Conservation (phyloP, 2,113 vertebrate genomes). For the Lamprologus ornatipinnis region DNA sequence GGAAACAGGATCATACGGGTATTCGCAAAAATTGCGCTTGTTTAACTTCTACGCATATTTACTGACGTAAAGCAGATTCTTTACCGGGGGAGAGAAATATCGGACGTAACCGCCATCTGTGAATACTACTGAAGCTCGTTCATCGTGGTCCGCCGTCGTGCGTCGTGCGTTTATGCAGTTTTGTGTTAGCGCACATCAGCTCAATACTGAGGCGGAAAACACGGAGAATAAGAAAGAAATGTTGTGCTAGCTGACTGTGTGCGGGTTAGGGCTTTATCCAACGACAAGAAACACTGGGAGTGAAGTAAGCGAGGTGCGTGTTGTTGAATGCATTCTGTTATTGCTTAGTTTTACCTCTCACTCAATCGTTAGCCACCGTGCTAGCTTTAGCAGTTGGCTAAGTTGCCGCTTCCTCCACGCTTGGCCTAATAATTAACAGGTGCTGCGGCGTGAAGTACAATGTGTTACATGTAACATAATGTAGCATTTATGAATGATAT, state of each 20-base stretch:
- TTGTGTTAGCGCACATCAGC: neutral
- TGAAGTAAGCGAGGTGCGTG: constrained; percentile 5
- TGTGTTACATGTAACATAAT: neutral
- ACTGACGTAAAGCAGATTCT: neutral
- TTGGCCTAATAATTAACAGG: neutral
- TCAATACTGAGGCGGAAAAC: neutral
- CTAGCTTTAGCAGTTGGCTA: constrained; percentile 19
- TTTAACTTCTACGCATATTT: constrained; percentile 5
- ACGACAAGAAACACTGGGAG: neutral
- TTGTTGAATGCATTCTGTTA: neutral
- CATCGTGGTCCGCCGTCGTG: constrained; percentile 42
- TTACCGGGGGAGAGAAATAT: fast-evolving
- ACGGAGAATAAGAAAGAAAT: constrained; percentile 1
- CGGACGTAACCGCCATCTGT: neutral
- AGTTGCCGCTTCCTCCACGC: neutral
- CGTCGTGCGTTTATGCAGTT: constrained; percentile 21
- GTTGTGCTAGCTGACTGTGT: neutral
- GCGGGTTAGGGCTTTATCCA: neutral
- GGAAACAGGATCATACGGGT: constrained; percentile 37
- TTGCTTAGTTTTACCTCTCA: neutral
- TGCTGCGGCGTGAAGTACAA: neutral
- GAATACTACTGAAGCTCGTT: neutral
- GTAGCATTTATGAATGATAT: neutral
- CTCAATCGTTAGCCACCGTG: neutral
- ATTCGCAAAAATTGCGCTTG: neutral